Evolutionary conservation across 2,888 invertebrate genomes (phyloP).

Genomic region (Thysanoteuthis rhombus): DNA sequence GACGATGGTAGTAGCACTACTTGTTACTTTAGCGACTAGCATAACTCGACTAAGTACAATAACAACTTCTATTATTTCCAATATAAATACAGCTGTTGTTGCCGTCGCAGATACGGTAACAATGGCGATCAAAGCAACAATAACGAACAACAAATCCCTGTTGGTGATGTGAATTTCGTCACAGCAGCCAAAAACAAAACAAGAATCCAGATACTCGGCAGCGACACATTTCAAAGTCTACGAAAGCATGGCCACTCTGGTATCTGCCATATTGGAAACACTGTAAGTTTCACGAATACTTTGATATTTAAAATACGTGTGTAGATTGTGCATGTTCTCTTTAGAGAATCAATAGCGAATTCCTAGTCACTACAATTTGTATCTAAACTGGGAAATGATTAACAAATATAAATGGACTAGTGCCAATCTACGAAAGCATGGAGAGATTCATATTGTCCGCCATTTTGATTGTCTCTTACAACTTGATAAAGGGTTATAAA

Average conservation of each 20-base stretch:
- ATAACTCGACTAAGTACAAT: background rate
- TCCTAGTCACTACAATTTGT: background rate
- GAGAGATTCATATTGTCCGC: background rate
- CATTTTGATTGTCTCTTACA: background rate
- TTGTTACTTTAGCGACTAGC: no score
- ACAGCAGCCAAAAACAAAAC: background rate
- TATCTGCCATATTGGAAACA: conserved; percentile 63
- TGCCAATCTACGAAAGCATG: background rate
- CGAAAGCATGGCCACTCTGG: conserved; percentile 54
- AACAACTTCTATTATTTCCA: background rate
- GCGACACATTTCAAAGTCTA: background rate
- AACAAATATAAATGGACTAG: background rate
- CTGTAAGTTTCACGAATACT: conserved; percentile 45
- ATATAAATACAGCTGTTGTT: background rate
- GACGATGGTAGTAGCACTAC: background rate
- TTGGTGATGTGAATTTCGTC: background rate
- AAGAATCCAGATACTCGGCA: conserved; percentile 17
- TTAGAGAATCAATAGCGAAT: background rate
- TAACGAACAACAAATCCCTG: background rate
- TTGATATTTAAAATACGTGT: background rate
- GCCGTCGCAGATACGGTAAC: background rate
- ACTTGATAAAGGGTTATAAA: background rate
- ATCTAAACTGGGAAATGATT: background rate
- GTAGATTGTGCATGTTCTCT: background rate
- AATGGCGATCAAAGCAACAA: background rate